Evolutionary conservation across 2,113 vertebrate species (phyloP), one percentile per base, ranked within the genome.

Genomic region (Seriola quinqueradiata): DNA sequence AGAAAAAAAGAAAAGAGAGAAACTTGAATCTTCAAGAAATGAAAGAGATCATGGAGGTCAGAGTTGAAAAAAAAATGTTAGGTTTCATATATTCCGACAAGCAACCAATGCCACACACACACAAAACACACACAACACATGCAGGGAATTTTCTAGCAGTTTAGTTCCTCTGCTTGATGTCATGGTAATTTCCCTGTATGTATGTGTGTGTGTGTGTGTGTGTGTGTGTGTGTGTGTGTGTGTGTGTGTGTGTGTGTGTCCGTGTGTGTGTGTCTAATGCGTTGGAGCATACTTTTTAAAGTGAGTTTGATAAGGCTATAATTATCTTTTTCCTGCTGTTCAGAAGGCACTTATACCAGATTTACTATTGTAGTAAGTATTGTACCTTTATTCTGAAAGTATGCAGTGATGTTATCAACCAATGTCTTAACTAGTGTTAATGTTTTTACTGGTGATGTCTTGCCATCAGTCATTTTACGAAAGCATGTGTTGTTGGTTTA

Each of bases 1-100:
- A 48, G 46, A 19, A 4, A 46, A 2, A 25, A 28, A 55, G 13
- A 14, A 32, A 63, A 23, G 46, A 23, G 10, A 68, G 70, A 85
- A 59, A 65, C 11, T 4, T 58, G 52, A 80, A 79, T n/a, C 58
- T 46, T 28, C 28, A 86, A n/a, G n/a, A n/a, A n/a, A n/a, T 21
- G 12, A 63, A 68, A 59, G 25, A 32, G 50, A 75, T 64, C 25
- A 44, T 25, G 23, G 38, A 79, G 88, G 84, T 86, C 77, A 78
- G 70, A 84, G 61, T 75, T 59, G 32, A 78, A 84, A 80, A 25
- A 50, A 58, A 72, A 36, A 4, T 1, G 25, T 74, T 79, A 9
- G 40, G 28, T 79, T 87, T 84, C 69, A 77, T 19, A 57, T 76
- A 38, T 70, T 77, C 63, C 25, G 2, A 28, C 2, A 36, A 54